phyloP scores from a whole-genome alignment of 2,113 vertebrate genomes.

The Syrrhaptes paradoxus region DNA sequence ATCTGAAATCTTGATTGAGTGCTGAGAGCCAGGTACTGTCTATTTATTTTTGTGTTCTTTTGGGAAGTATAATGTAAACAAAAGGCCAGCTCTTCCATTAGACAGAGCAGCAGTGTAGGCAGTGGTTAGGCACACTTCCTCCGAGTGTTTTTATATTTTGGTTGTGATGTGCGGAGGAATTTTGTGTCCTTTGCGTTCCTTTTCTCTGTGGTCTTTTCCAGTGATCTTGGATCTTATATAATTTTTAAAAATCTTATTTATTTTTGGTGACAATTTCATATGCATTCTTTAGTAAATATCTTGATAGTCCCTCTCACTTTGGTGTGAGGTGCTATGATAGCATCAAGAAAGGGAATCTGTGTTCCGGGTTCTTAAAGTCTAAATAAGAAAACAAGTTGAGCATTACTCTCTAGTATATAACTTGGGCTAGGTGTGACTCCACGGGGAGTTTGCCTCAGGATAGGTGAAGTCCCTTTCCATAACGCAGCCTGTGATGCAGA shows the following conservation, averaged over 20 bases:
- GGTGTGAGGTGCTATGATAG: neutral
- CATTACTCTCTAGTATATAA: fast-evolving
- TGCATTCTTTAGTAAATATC: neutral
- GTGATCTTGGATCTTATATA: neutral
- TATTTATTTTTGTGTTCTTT: neutral
- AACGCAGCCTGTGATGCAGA: neutral
- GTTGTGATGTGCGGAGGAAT: neutral
- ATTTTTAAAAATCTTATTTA: neutral
- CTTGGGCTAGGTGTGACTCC: neutral
- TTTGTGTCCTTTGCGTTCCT: neutral
- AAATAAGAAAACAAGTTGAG: neutral
- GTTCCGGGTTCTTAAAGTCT: neutral
- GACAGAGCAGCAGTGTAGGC: fast-evolving
- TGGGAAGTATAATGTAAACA: neutral
- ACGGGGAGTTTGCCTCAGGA: neutral
- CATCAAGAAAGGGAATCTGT: neutral
- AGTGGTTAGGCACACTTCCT: neutral
- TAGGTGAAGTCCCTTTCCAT: neutral
- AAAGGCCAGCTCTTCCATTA: neutral
- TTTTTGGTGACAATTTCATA: neutral
- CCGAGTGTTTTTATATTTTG: fast-evolving
- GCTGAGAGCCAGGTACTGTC: neutral
- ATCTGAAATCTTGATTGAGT: neutral
- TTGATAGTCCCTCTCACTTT: neutral
- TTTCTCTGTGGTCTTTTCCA: neutral